A percentile compares a stretch with the other conserved stretches of the same genome.
phyloP scores from a whole-genome alignment of 2,797 vertebrate species.

The Nannoperca australis region DNA sequence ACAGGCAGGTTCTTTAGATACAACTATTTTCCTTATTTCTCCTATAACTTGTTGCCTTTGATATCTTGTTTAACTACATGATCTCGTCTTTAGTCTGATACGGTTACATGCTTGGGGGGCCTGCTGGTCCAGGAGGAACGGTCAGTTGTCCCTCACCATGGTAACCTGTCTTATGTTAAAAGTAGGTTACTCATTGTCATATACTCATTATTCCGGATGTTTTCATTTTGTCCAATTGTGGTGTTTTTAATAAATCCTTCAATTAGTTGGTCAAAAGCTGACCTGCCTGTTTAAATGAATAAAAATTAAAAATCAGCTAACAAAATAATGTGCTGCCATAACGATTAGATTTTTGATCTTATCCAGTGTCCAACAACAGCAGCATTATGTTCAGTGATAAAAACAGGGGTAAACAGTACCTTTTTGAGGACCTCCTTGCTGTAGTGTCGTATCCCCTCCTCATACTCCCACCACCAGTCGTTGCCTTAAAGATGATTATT shows the following conservation, averaged over 20 bases:
- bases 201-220: background rate
- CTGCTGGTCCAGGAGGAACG: slow-evolving; percentile 14
- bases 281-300: background rate
- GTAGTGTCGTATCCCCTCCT: slow-evolving; percentile 82
- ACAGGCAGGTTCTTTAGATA: background rate
- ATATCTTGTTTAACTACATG: accelerated
- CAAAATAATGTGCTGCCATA: background rate
- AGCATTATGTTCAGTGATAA: background rate
- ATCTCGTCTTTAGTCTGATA: slow-evolving; percentile 10
- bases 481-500: slow-evolving; percentile 72
- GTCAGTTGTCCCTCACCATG: background rate
- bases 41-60: background rate
- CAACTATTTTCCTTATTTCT: background rate
- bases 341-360: background rate
- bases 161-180: slow-evolving; percentile 13
- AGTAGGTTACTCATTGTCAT: background rate
- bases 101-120: slow-evolving; percentile 35
- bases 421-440: slow-evolving; percentile 80
- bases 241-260: background rate
- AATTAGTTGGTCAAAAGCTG: background rate
- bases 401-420: slow-evolving; percentile 68
- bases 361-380: background rate
- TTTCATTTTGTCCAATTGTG: background rate
- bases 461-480: slow-evolving; percentile 84
- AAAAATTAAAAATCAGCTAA: background rate